These are phyloP conservation scores for Metalampra italica DNA, from an alignment of 2,888 invertebrate species.

Conservation along the genomic window DNA sequence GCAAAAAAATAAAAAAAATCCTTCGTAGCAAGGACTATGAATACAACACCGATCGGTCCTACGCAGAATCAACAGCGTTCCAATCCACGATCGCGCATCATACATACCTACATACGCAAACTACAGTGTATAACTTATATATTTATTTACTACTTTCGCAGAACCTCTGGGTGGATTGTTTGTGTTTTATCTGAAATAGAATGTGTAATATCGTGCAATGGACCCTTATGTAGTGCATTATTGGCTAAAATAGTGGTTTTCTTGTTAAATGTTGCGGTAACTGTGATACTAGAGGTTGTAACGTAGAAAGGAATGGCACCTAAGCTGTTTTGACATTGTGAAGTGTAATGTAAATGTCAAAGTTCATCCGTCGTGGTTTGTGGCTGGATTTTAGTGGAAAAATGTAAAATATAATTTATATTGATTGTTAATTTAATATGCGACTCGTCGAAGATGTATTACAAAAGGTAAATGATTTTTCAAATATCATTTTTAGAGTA, in stretches of 20 bases:
- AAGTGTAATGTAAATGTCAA: constrained; percentile 59
- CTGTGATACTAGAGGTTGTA: constrained; percentile 11
- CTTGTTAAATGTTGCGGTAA: constrained; percentile 1
- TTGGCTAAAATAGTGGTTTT: background rate
- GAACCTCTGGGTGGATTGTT: constrained; percentile 1
- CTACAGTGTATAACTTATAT: constrained; percentile 20
- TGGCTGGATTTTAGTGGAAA: constrained; percentile 6
- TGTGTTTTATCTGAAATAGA: background rate
- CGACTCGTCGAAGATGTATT: background rate
- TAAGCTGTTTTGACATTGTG: constrained; percentile 48
- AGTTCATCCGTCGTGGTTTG: constrained; percentile 50
- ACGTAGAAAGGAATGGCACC: constrained; percentile 44
- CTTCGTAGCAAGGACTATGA: constrained; percentile 39
- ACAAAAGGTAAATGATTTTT: background rate
- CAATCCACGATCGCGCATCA: constrained; percentile 49
- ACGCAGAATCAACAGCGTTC: constrained; percentile 60
- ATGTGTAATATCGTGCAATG: constrained; percentile 1
- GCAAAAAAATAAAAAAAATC: no score
- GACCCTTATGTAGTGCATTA: background rate
- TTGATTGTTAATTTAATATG: background rate
- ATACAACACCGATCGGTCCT: constrained; percentile 32
- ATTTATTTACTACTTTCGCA: constrained; percentile 33
- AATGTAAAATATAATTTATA: background rate
- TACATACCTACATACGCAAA: constrained; percentile 20
- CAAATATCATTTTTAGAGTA: background rate